These are phyloP conservation scores for Drosophila engyochracea DNA, from an alignment of 2,888 invertebrate genomes.

Conservation along the genomic window DNA sequence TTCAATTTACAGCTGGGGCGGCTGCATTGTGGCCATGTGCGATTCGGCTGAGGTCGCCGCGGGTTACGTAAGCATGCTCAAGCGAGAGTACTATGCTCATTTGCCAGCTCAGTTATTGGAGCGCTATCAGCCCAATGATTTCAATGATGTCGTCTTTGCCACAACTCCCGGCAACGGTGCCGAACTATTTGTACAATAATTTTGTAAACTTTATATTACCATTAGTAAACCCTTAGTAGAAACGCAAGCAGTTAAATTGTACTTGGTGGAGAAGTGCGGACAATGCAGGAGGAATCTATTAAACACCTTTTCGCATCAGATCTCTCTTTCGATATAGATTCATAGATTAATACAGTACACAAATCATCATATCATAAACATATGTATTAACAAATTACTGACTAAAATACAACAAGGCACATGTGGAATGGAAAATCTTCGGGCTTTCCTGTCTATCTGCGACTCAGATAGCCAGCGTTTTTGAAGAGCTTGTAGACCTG, in stretches of 20 bases:
- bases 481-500: slow-evolving; percentile 91
- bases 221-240: slow-evolving; percentile 35
- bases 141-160: slow-evolving; percentile 89
- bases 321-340: no score
- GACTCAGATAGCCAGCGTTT: slow-evolving; percentile 88
- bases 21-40: slow-evolving; percentile 93
- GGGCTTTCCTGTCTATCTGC: slow-evolving; percentile 61
- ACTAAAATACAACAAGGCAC: slow-evolving; percentile 72
- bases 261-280: no score
- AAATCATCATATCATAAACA: no score
- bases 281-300: no score
- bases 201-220: slow-evolving; percentile 40
- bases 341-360: no score
- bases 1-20: slow-evolving; percentile 92
- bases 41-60: slow-evolving; percentile 87
- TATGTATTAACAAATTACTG: slow-evolving; percentile 68
- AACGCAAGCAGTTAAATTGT: slow-evolving; percentile 11
- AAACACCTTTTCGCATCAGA: no score
- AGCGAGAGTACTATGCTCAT: slow-evolving; percentile 89
- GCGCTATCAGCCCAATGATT: slow-evolving; percentile 85
- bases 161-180: slow-evolving; percentile 86
- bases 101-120: slow-evolving; percentile 85
- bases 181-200: slow-evolving; percentile 72
- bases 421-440: slow-evolving; percentile 59
- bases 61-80: slow-evolving; percentile 89